Percentiles rank a stretch among this genome's conserved stretches.
Conservation (phyloP, 2,797 vertebrate species). For the Pseudocheirus occidentalis region DNA sequence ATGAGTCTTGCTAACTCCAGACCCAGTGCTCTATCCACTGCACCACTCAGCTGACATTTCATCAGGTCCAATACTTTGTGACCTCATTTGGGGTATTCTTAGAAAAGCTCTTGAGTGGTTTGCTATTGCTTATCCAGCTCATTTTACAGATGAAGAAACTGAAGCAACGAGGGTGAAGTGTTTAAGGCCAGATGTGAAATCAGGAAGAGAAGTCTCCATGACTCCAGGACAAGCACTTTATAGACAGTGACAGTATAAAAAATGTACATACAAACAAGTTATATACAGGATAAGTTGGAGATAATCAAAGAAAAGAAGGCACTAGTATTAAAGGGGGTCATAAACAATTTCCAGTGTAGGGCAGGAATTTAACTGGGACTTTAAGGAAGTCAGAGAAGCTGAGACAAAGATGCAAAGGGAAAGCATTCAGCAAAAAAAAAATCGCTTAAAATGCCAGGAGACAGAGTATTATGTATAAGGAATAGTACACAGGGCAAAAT, state of each 20-base stretch:
- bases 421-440: not conserved
- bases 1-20: not conserved
- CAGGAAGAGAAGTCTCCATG: not conserved
- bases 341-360: not conserved
- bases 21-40: not conserved
- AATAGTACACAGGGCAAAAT: not conserved
- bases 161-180: not conserved
- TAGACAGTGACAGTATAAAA: not conserved
- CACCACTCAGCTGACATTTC: not conserved
- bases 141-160: not conserved
- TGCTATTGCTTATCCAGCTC: not conserved
- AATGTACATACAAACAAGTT: not conserved
- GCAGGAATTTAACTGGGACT: not conserved
- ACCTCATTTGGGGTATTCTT: not conserved
- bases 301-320: not conserved
- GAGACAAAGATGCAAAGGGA: not conserved
- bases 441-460: not conserved
- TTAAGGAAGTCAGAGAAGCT: not conserved
- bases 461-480: not conserved
- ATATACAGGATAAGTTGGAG: not conserved
- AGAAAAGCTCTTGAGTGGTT: not conserved
- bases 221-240: not conserved
- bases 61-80: not conserved
- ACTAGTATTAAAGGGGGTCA: not conserved
- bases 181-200: not conserved